Evolutionary conservation across 2,797 vertebrate genomes (phyloP), one percentile per base, ranked within the genome.

Genomic region (Hoplostethus atlanticus): DNA sequence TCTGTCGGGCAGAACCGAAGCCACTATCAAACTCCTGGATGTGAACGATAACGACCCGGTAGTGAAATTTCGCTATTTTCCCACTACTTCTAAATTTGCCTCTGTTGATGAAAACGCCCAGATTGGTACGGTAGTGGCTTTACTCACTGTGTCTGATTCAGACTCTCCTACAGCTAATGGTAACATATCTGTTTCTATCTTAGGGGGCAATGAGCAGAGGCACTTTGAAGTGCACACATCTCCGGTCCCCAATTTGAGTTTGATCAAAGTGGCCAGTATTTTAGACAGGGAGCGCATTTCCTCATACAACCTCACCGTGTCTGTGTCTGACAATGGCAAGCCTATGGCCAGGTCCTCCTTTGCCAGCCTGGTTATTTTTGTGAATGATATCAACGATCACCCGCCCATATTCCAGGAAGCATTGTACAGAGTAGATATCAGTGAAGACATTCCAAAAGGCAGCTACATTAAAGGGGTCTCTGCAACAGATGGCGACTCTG

Each of bases 331-430:
- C 87, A 95, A 96, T 0, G 93, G 93, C 1, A 95, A 79, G 77
- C 95, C 97, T 0, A 73, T 94, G 52, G 95, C 96, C 36, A 94
- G 98, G 50, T 99, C 97, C 0, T 99, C 98, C 0, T 97, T 97
- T 38, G 98, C 98, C 52, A 99, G 97, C 84, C 85, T 99, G 82
- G 96, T 99, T 74, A 99, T 99, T 84, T 98, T 98, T 68, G 97
- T 99, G 62, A 99, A 99, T 7, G 98, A 99, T 89, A 97, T 99
- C 80, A 99, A 99, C 0, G 98, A 99, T 88, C 98, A 99, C 88
- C 97, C 98, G 0, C 98, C 98, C 0, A 95, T 98, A 79, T 99
- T 99, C 10, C 96, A 97, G 66, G 95, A 97, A 87, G 92, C 92
- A 0, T 91, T 96, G 84, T 99, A 99, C 91, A 89, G 93, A 68